phyloP scores from a whole-genome alignment of 23 tunicate species.

The Halocynthia roretzi region DNA sequence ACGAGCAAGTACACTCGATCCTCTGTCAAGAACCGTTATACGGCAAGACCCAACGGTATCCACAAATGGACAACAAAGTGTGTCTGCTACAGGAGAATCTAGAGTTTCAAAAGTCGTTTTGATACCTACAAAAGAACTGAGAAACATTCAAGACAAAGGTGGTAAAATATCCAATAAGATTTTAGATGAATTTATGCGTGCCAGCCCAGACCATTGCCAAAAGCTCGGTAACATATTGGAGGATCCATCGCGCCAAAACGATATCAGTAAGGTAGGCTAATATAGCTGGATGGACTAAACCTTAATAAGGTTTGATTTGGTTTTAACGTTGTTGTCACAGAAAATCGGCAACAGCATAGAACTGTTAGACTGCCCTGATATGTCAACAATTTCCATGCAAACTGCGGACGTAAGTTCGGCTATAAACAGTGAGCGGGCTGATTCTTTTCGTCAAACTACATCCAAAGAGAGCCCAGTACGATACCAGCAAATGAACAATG shows the following conservation, averaged over 20 bases:
- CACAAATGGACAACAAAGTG: no score
- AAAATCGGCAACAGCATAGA: constrained; percentile 39
- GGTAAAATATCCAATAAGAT: no score
- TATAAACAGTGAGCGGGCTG: constrained; percentile 15
- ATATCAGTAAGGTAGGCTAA: background rate
- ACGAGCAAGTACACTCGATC: no score
- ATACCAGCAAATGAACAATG: constrained; percentile 13
- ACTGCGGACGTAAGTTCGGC: background rate
- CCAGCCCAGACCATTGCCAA: no score
- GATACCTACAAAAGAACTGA: constrained; percentile 1
- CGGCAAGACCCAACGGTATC: no score
- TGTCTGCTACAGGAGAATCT: no score
- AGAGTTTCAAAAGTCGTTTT: constrained; percentile 1
- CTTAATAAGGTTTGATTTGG: background rate
- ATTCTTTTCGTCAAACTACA: constrained; percentile 6
- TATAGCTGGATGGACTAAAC: no score
- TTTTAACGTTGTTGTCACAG: constrained; percentile 1
- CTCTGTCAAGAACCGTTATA: no score
- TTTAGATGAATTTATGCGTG: no score
- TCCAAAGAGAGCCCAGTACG: background rate
- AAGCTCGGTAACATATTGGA: background rate
- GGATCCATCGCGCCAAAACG: background rate
- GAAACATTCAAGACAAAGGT: background rate
- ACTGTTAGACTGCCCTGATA: constrained; percentile 60
- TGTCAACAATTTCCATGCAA: constrained; percentile 63